phyloP scores from a whole-genome alignment of 2,888 invertebrate genomes.

The Hoplodrina ambigua region DNA sequence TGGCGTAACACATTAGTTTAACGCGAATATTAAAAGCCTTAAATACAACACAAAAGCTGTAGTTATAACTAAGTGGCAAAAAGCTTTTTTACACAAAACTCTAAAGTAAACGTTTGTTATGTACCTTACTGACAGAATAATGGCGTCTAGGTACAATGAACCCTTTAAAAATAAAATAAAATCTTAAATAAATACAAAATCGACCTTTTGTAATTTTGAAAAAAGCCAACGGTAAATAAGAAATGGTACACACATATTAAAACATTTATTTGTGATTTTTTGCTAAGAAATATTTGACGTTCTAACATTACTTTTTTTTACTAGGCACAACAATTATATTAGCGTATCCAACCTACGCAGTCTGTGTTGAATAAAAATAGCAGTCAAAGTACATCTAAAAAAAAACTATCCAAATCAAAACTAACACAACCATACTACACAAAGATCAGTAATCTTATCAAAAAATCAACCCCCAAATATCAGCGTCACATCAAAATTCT shows the following conservation, averaged over 20 bases:
- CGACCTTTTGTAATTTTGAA: no score
- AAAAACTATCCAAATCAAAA: no score
- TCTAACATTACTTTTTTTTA: no score
- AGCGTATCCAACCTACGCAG: no score
- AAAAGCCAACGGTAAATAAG: no score
- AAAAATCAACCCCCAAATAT: conserved; percentile 7
- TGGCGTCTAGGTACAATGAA: not conserved
- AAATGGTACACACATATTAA: no score
- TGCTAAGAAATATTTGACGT: no score
- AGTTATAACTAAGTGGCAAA: conserved; percentile 46
- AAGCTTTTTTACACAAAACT: conserved; percentile 44
- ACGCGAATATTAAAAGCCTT: conserved; percentile 37
- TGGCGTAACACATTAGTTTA: conserved; percentile 49
- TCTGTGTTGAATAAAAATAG: no score
- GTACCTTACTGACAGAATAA: conserved; percentile 25
- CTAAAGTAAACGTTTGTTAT: conserved; percentile 39
- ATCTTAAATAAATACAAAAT: not conserved
- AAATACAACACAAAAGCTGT: conserved; percentile 46
- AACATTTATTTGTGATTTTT: no score
- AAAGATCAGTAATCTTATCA: conserved; percentile 7
- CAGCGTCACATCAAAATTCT: conserved; percentile 27
- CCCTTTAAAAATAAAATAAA: conserved; percentile 12
- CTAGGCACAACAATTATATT: no score
- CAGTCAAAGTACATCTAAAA: no score
- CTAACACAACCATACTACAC: no score